phyloP scores from a whole-genome alignment of 2,888 invertebrate species.

The Galerucella nymphaeae region DNA sequence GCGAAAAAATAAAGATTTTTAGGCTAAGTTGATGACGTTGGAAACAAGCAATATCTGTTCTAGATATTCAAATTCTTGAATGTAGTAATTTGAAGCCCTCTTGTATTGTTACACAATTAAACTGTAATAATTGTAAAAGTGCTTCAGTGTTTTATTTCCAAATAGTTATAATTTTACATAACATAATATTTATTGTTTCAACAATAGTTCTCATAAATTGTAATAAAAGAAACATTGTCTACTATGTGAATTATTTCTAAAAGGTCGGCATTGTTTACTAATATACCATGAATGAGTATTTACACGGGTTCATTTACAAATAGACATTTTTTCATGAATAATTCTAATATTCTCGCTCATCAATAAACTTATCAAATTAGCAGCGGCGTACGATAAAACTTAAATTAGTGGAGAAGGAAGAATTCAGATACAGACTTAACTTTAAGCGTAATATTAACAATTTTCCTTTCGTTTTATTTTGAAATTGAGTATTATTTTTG shows the following conservation, averaged over 20 bases:
- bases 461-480: too few species aligned
- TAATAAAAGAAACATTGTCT: background rate
- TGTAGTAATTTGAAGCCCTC: background rate
- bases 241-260: slow-evolving; percentile 1
- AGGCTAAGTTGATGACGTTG: too few species aligned
- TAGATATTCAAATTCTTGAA: background rate
- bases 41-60: background rate
- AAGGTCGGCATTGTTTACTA: background rate
- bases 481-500: too few species aligned
- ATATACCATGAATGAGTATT: background rate
- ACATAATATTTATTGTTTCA: slow-evolving; percentile 6
- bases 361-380: background rate
- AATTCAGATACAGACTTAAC: too few species aligned
- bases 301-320: background rate
- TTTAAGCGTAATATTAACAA: too few species aligned
- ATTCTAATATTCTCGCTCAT: background rate
- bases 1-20: too few species aligned
- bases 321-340: background rate
- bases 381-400: background rate
- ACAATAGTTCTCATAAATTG: slow-evolving; percentile 1
- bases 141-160: background rate
- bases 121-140: background rate
- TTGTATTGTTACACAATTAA: background rate
- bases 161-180: slow-evolving; percentile 1
- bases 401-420: background rate